Evolutionary conservation across 1,140 invertebrate species (phyloP).

Genomic region (Caenorhabditis remanei): DNA sequence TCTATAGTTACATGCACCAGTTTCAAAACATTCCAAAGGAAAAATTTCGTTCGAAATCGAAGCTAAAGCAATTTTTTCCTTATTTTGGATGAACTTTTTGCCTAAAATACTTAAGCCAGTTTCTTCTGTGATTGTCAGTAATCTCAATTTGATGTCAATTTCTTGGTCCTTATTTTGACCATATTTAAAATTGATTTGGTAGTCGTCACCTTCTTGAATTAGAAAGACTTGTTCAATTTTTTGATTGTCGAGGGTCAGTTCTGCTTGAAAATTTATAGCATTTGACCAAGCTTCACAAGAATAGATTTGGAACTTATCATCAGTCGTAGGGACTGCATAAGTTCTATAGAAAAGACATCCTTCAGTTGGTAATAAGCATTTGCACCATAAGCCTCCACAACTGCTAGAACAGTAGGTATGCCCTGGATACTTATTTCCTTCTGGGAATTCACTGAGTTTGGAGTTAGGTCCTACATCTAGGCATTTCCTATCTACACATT

Average conservation of each 20-base stretch:
- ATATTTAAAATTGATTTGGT: not conserved
- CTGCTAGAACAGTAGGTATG: not conserved
- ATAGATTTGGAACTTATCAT: not conserved
- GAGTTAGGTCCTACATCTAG: not conserved
- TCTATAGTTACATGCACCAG: not conserved
- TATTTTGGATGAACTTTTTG: not conserved
- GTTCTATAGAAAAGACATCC: not conserved
- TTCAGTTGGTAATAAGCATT: not conserved
- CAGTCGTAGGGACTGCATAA: not conserved
- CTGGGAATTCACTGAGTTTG: not conserved
- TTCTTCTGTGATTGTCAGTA: not conserved
- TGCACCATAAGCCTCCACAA: not conserved
- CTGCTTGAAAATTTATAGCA: not conserved
- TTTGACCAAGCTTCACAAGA: not conserved
- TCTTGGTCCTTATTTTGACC: not conserved
- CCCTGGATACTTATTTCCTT: conserved; percentile 1
- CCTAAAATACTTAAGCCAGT: not conserved
- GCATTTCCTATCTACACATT: not conserved
- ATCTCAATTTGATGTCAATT: not conserved
- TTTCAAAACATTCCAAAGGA: not conserved
- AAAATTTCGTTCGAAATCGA: not conserved
- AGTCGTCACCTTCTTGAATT: not conserved
- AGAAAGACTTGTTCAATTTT: not conserved
- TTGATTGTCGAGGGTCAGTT: not conserved
- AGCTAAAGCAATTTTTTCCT: not conserved